Conservation (phyloP, 2,888 invertebrate species). For the Malachius bipustulatus region DNA sequence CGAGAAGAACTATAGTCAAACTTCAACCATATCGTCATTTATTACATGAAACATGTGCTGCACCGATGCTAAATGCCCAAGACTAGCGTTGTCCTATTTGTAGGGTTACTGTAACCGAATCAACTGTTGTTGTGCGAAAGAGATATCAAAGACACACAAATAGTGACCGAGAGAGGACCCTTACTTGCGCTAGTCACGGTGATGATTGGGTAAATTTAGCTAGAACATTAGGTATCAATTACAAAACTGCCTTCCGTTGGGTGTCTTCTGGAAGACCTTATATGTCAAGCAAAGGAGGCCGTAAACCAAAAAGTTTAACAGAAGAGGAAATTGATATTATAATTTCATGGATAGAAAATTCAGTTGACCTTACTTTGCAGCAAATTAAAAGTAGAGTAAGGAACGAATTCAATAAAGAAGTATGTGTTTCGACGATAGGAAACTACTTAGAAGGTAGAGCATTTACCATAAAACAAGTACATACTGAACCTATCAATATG, state of each 20-base stretch:
- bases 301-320: slow-evolving; percentile 5
- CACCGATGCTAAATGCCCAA: too few species aligned
- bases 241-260: too few species aligned
- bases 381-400: too few species aligned
- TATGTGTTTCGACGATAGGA: slow-evolving; percentile 5
- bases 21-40: slow-evolving; percentile 3
- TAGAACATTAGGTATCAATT: too few species aligned
- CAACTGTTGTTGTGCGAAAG: slow-evolving; percentile 1
- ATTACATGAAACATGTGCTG: too few species aligned
- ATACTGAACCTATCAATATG: too few species aligned
- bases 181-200: slow-evolving; percentile 5
- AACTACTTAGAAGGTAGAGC: slow-evolving; percentile 4
- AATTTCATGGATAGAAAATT: slow-evolving; percentile 5
- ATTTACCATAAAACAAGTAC: slow-evolving; percentile 1
- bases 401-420: slow-evolving; percentile 5
- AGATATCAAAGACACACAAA: slow-evolving; percentile 5
- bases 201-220: slow-evolving; percentile 8
- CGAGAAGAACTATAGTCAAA: slow-evolving; percentile 1
- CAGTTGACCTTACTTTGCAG: slow-evolving; percentile 3
- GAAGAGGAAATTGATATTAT: slow-evolving; percentile 7
- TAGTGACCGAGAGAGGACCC: too few species aligned
- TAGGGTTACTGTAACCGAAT: slow-evolving; percentile 1
- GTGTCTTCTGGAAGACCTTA: slow-evolving; percentile 5
- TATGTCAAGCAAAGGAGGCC: slow-evolving; percentile 1
- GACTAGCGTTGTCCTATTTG: neutral